Evolutionary conservation across 2,797 vertebrate genomes (phyloP).

Genomic region (Tragelaphus eurycerus): DNA sequence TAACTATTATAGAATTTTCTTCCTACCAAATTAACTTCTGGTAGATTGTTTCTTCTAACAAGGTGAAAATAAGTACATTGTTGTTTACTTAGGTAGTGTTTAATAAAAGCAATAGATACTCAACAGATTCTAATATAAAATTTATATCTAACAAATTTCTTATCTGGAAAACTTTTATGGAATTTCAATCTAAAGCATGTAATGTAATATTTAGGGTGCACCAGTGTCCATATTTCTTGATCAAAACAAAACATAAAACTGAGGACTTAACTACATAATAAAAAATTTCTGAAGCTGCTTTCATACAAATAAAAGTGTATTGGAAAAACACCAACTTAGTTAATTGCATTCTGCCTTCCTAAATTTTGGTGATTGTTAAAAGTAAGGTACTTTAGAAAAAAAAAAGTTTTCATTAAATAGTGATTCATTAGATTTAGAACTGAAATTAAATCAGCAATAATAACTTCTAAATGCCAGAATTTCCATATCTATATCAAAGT

Average conservation of each 20-base stretch:
- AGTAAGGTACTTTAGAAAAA: background rate
- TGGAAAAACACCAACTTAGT: slow-evolving; percentile 2
- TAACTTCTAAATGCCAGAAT: slow-evolving; percentile 1
- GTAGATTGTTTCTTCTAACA: slow-evolving; percentile 58
- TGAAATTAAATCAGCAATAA: slow-evolving; percentile 21
- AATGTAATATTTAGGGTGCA: background rate
- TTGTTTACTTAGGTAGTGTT: slow-evolving; percentile 37
- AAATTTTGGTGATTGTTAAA: slow-evolving; percentile 13
- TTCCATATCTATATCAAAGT: background rate
- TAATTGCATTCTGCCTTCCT: slow-evolving; percentile 24
- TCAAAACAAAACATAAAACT: slow-evolving; percentile 16
- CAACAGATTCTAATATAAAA: background rate
- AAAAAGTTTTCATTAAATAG: background rate
- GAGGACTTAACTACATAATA: background rate
- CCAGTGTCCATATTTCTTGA: background rate
- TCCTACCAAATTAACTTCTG: slow-evolving; percentile 62
- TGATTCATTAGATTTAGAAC: slow-evolving; percentile 9
- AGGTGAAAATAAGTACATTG: slow-evolving; percentile 27
- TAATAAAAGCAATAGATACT: background rate
- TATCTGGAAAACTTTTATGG: background rate
- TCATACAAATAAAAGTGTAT: background rate
- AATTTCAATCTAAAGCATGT: background rate
- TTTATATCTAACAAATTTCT: background rate
- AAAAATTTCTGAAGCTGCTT: slow-evolving; percentile 32
- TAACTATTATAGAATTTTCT: slow-evolving; percentile 59